Conservation (phyloP, 2,113 vertebrate genomes). For the Bos indicus region DNA sequence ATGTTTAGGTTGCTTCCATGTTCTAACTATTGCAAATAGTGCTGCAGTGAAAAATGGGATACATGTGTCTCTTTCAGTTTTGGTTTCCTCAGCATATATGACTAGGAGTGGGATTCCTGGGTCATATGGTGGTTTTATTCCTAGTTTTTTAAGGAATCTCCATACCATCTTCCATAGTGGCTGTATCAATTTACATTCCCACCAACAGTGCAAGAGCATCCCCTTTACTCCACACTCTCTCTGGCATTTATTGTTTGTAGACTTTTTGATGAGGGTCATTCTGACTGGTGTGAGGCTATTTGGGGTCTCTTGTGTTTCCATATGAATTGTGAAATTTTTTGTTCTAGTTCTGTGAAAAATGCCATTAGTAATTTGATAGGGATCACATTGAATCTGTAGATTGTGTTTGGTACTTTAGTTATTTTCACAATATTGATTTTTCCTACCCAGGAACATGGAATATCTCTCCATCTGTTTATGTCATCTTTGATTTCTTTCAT, state of each 20-base stretch:
- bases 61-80: background rate
- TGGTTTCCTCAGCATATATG: background rate
- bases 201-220: background rate
- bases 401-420: background rate
- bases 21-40: background rate
- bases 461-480: background rate
- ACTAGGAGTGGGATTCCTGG: background rate
- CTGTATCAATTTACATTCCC: background rate
- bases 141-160: background rate
- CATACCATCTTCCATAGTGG: background rate
- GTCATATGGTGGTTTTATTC: background rate
- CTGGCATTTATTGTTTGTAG: background rate
- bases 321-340: background rate
- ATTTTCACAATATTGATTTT: background rate
- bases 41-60: background rate
- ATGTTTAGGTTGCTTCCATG: background rate
- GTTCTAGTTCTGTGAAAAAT: background rate
- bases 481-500: background rate
- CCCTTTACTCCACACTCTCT: background rate
- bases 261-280: background rate
- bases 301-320: background rate
- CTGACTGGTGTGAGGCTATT: background rate
- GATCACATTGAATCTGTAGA: background rate
- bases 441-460: background rate
- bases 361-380: background rate